A percentile compares a stretch with the other conserved stretches of the same genome.
These are phyloP conservation scores for Piprites chloris DNA, from an alignment of 2,113 vertebrate species.

Conservation along the genomic window DNA sequence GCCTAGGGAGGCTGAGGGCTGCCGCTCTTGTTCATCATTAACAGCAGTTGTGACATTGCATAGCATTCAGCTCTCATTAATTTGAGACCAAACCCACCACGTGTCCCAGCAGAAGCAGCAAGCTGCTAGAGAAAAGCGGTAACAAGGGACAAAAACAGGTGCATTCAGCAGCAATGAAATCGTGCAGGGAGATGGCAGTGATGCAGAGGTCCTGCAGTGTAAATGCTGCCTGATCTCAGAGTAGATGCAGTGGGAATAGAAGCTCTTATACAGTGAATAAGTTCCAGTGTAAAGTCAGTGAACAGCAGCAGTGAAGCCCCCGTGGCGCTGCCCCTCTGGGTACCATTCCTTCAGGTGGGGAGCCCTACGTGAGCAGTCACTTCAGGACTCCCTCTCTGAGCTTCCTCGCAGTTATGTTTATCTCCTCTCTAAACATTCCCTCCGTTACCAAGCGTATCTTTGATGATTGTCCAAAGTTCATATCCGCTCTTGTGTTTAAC, in stretches of 20 bases:
- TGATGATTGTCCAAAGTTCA: slow-evolving; percentile 51
- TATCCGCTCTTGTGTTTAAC: slow-evolving; percentile 49
- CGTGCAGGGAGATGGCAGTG: background rate
- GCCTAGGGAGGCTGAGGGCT: background rate
- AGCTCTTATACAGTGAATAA: background rate
- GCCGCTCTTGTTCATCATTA: background rate
- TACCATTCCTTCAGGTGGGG: background rate
- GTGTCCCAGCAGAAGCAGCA: background rate
- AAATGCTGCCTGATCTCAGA: background rate
- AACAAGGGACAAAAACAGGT: background rate
- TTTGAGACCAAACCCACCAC: background rate
- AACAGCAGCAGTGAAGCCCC: background rate
- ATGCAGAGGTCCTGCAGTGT: background rate
- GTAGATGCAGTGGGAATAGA: background rate
- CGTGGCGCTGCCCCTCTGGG: accelerated
- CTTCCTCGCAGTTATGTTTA: slow-evolving; percentile 19
- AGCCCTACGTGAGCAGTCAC: background rate
- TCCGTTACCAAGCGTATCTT: background rate
- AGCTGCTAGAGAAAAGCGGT: background rate
- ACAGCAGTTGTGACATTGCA: background rate
- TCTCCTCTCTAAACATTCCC: slow-evolving; percentile 54
- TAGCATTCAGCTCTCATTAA: background rate
- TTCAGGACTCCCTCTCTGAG: background rate
- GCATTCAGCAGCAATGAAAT: background rate
- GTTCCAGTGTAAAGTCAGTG: background rate